Percentiles rank a stretch among this genome's conserved stretches.
These are phyloP conservation scores for silkworm (Bombyx mori) DNA, from an alignment of 1,140 invertebrate species.

Conservation along the genomic window DNA sequence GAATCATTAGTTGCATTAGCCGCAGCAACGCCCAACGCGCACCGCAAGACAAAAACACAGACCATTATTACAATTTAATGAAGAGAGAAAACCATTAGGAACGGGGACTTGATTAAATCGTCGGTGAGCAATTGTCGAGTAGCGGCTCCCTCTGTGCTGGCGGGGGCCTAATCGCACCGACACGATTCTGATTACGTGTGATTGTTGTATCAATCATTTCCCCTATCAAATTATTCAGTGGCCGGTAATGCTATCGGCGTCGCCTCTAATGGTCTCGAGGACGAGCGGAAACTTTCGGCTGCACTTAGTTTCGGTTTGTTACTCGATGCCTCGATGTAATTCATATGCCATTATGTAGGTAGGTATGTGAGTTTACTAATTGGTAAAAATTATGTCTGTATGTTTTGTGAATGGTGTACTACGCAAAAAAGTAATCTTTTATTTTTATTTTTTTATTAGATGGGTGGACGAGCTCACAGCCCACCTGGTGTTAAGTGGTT, in stretches of 20 bases:
- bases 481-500: too few relatives aligned
- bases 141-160: slow-evolving; percentile 40
- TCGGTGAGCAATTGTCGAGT: slow-evolving; percentile 52
- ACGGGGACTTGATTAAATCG: slow-evolving; percentile 62
- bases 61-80: slow-evolving; percentile 66
- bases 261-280: slow-evolving; percentile 37
- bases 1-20: too few relatives aligned
- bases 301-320: slow-evolving; percentile 66
- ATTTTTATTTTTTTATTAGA: too few relatives aligned
- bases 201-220: slow-evolving; percentile 70
- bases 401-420: too few relatives aligned
- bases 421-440: too few relatives aligned
- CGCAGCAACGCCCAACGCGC: slow-evolving; percentile 26
- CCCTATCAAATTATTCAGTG: slow-evolving; percentile 68
- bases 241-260: slow-evolving; percentile 59
- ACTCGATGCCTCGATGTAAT: slow-evolving; percentile 47
- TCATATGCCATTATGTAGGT: slow-evolving; percentile 42
- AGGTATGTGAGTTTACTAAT: background rate
- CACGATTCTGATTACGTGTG: slow-evolving; percentile 65
- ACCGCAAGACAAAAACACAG: slow-evolving; percentile 47
- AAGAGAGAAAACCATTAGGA: slow-evolving; percentile 64
- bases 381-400: too few relatives aligned
- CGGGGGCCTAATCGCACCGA: slow-evolving; percentile 51
- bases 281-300: slow-evolving; percentile 46
- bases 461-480: too few relatives aligned